Percentiles rank a stretch among this genome's conserved stretches.
Conservation (phyloP, 2,113 vertebrate species). For the Syrmaticus mikado region DNA sequence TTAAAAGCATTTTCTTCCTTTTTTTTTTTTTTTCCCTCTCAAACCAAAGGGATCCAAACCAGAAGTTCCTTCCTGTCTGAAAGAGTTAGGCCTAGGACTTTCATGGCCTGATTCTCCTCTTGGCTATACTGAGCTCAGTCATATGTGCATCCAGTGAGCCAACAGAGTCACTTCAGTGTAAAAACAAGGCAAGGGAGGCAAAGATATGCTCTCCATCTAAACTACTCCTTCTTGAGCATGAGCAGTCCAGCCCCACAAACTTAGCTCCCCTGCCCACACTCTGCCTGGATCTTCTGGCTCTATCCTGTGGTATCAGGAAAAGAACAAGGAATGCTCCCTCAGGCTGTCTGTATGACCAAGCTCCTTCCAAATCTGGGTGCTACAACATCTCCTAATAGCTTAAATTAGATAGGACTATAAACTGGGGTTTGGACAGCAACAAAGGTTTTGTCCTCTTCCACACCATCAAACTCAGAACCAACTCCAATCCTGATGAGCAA, state of each 20-base stretch:
- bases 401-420: neutral
- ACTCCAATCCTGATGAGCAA: neutral
- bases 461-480: neutral
- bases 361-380: neutral
- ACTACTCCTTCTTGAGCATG: neutral
- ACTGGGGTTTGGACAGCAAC: neutral
- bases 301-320: neutral
- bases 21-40: neutral
- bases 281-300: neutral
- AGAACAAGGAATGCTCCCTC: neutral
- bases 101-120: conserved; percentile 17
- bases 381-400: neutral
- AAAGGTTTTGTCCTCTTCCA: neutral
- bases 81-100: neutral
- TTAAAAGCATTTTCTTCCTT: neutral
- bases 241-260: neutral
- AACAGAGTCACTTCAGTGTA: conserved; percentile 1
- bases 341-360: neutral
- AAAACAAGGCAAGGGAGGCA: neutral
- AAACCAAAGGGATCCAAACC: conserved; percentile 45
- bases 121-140: neutral
- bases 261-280: neutral
- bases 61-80: conserved; percentile 57
- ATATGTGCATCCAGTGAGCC: conserved; percentile 3
- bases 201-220: neutral